These are phyloP conservation scores for Temnothorax curvispinosus DNA, from an alignment of 1,140 invertebrate species.

Conservation along the genomic window DNA sequence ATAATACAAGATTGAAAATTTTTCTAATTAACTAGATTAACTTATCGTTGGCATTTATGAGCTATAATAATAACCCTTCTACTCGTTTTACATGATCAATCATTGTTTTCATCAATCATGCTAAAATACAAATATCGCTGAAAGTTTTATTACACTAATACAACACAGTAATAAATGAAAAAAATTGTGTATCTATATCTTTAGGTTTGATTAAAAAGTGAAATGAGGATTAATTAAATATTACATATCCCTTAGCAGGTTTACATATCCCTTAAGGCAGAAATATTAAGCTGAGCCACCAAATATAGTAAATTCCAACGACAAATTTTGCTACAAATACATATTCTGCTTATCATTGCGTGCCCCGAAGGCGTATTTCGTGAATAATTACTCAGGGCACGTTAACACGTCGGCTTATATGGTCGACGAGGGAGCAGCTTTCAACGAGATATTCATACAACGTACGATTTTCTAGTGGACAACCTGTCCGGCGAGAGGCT, in stretches of 20 bases:
- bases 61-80: not conserved
- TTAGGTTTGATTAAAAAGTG: not conserved
- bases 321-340: conserved; percentile 50
- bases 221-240: not conserved
- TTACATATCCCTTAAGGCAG: not conserved
- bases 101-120: conserved; percentile 16
- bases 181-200: not conserved
- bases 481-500: conserved; percentile 88
- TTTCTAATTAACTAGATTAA: conserved; percentile 30
- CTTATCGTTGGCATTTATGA: conserved; percentile 12
- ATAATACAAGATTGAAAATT: conserved; percentile 3
- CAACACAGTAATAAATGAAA: not conserved
- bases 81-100: not conserved
- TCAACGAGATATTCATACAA: conserved; percentile 75
- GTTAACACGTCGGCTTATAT: conserved; percentile 59
- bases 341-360: conserved; percentile 58
- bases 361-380: conserved; percentile 62
- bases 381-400: conserved; percentile 64
- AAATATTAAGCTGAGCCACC: conserved; percentile 2
- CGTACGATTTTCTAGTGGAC: conserved; percentile 83
- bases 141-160: not conserved
- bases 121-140: not conserved
- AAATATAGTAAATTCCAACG: conserved; percentile 5
- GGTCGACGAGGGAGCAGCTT: conserved; percentile 65
- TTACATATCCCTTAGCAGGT: not conserved